phyloP scores from a whole-genome alignment of 1,140 invertebrate genomes.

The Leptinotarsa defecta region DNA sequence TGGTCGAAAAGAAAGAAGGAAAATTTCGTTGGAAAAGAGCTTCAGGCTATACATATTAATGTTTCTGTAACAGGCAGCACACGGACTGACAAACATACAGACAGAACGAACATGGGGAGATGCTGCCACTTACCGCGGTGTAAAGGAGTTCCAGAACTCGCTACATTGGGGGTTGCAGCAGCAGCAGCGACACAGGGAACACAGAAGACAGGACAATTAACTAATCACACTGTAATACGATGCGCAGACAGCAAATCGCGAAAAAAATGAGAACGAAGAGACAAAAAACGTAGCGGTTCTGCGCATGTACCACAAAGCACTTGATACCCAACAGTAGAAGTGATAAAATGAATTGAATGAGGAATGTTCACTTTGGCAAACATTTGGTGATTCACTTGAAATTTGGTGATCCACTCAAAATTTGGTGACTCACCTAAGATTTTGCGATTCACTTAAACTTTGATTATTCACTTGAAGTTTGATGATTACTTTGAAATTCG shows the following conservation, averaged over 20 bases:
- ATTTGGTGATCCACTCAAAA: too few relatives aligned
- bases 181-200: slow-evolving; percentile 73
- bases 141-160: slow-evolving; percentile 96
- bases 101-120: slow-evolving; percentile 55
- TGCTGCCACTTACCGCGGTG: slow-evolving; percentile 92
- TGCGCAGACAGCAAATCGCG: slow-evolving; percentile 52
- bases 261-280: background rate
- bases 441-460: too few relatives aligned
- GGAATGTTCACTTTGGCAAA: too few relatives aligned
- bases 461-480: too few relatives aligned
- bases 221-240: slow-evolving; percentile 68
- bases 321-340: background rate
- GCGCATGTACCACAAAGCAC: slow-evolving; percentile 47
- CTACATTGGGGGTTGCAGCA: slow-evolving; percentile 72
- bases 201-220: slow-evolving; percentile 74
- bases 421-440: too few relatives aligned
- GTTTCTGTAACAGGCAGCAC: slow-evolving; percentile 53
- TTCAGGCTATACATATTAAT: slow-evolving; percentile 28
- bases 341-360: too few relatives aligned
- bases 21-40: background rate
- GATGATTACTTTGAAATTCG: too few relatives aligned
- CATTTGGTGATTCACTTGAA: too few relatives aligned
- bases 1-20: background rate
- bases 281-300: slow-evolving; percentile 1
- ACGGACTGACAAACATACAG: slow-evolving; percentile 54